Conservation (phyloP, 2,888 invertebrate species). For the Plutella xylostella region DNA sequence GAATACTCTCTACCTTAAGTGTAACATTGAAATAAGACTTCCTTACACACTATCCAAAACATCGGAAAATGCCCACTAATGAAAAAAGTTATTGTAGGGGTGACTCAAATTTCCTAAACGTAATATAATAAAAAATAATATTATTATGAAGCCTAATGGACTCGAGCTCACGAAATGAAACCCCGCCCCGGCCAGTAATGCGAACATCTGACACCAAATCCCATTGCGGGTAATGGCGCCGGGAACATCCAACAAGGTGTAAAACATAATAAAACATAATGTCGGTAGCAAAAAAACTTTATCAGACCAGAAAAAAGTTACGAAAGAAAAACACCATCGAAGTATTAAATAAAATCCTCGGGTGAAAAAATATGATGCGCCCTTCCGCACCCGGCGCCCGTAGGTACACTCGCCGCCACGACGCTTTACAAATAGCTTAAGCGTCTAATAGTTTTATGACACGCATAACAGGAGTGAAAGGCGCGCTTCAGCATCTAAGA, state of each 20-base stretch:
- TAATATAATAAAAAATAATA: background rate
- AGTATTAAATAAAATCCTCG: conserved; percentile 39
- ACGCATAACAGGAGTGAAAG: conserved; percentile 55
- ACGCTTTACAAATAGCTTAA: conserved; percentile 63
- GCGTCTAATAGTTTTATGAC: conserved; percentile 69
- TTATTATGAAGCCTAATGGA: background rate
- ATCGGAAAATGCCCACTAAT: no score
- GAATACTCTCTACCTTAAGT: no score
- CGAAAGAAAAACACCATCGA: conserved; percentile 49
- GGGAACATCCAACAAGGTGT: conserved; percentile 45
- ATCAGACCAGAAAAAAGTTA: conserved; percentile 48
- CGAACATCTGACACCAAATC: conserved; percentile 7
- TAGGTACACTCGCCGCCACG: conserved; percentile 32
- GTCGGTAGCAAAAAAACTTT: conserved; percentile 36
- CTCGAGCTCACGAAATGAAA: background rate
- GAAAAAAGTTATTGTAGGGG: no score
- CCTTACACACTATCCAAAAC: no score
- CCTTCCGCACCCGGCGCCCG: conserved; percentile 39
- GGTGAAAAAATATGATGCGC: conserved; percentile 44
- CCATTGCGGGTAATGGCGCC: conserved; percentile 8
- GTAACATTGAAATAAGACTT: no score
- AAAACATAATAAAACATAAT: conserved; percentile 59
- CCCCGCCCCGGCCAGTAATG: conserved; percentile 2
- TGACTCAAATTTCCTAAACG: background rate
- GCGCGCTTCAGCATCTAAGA: conserved; percentile 18